Evolutionary conservation across 2,888 invertebrate genomes (phyloP), one percentile per base, ranked within the genome.

Genomic region (Teleiodes luculella): DNA sequence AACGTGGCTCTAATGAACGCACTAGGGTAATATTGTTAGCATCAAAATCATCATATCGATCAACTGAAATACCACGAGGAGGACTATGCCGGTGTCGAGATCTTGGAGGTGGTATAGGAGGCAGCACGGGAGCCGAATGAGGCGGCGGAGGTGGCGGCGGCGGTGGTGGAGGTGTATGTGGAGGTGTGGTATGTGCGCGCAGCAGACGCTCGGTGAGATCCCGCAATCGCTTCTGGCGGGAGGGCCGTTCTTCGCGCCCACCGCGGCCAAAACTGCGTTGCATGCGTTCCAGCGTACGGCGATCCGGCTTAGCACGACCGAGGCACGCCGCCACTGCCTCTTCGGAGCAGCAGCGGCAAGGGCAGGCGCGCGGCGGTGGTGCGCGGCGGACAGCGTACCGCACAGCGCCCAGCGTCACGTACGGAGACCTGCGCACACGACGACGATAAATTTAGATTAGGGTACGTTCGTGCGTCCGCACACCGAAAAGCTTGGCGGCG

Each of bases 181-280:
- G 74, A 71, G 57, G 72, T 46, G 60, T 73, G 54, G 63, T 73
- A 68, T 48, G 80, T 67, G 68, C 91, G 90, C 62, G 93, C 80
- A 94, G 93, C 59, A 96, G 90, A 62, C 94, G 92, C 80, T 96
- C 95, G 53, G 95, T 95, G 72, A 96, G 91, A 78, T 95, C 95
- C 80, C 95, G 94, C 61, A 95, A 92, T 80, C 94, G 94, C 74
- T 94, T 94, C 74, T 92, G 85, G 74, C 88, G 85, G 79, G 80
- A 78, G 80, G 85, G 84, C 79, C 85, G 83, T 78, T 86, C 86
- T 81, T 86, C 83, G 76, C 86, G 82, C 73, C 83, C 76, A 78
- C 85, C 83, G 80, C 86, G 85, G 79, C 92, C 94, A 90, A 94
- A 93, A 80, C 95, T 94, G 84, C 93, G 94, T 78, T 94, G 94